Conservation (phyloP, 2,888 invertebrate genomes). For the Salticus scenicus region DNA sequence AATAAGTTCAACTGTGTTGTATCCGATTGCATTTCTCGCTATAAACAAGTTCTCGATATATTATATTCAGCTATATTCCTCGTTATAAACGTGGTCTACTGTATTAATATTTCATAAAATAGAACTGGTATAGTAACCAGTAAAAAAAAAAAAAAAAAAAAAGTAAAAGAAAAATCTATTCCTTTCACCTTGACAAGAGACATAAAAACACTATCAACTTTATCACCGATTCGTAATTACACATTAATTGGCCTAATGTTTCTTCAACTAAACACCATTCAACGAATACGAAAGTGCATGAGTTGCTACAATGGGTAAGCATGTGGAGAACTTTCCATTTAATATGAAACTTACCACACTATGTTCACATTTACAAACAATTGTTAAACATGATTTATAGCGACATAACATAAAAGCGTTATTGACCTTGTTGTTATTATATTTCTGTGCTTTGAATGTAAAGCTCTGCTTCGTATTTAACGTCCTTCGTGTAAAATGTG, state of each 20-base stretch:
- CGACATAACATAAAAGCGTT: neutral
- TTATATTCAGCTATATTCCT: too few species aligned
- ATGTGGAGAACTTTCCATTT: neutral
- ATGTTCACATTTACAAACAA: neutral
- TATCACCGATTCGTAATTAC: neutral
- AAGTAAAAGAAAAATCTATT: too few species aligned
- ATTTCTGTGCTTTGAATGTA: neutral
- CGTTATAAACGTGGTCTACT: too few species aligned
- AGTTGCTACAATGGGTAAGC: neutral
- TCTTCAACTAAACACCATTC: neutral
- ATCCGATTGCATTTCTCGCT: too few species aligned
- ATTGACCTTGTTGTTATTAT: conserved; percentile 9
- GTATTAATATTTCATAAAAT: too few species aligned
- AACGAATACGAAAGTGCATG: neutral
- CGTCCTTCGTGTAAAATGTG: neutral
- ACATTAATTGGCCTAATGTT: neutral
- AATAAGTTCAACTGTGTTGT: too few species aligned
- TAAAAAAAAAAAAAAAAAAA: too few species aligned
- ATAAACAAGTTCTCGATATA: too few species aligned
- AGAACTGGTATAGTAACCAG: too few species aligned
- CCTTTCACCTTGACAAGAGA: neutral
- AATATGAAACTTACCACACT: neutral
- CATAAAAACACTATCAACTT: neutral
- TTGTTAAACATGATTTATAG: neutral
- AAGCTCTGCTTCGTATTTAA: neutral